Evolutionary conservation across 2,888 invertebrate genomes (phyloP), one percentile per base, ranked within the genome.

Genomic region (Conistra vaccinii): DNA sequence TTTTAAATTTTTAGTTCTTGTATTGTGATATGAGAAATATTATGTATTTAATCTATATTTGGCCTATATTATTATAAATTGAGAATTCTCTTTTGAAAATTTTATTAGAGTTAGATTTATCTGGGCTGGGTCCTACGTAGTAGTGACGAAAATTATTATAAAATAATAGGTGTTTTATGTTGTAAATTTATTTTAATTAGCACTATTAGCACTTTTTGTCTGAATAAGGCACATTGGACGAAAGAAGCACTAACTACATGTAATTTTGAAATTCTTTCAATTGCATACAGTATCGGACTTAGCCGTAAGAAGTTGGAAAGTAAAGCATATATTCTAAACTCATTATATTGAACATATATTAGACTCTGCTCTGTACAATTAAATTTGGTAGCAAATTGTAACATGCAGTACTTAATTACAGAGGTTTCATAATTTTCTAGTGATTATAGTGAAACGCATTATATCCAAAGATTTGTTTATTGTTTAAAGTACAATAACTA

Each of bases 261-360:
- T 86, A 83, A 88, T 81, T 87, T 85, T 86, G 76, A 80, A 74
- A 77, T 83, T 77, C 82, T 81, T 81, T 86, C 39, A 80, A 78
- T 84, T 78, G 78, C 86, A 87, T 84, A 79, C 83, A 68, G 55
- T 85, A 85, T 87, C 83, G 67, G 84, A 85, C 66, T 79, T 88
- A 89, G 89, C 83, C 74, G 45, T 89, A 89, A 89, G 89, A 78
- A 76, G 65, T 81, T 84, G 83, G 87, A 87, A 91, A 87, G 95
- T 95, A 94, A 95, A 95, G 95, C 95, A 95, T 94, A 94, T 95
- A 95, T 96, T 95, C 95, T 95, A 95, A 95, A 96, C 90, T 94
- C 92, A 93, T 92, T 92, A 88, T 93, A 93, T 93, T 88, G 89
- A 90, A 89, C 85, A 91, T 91, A 91, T 90, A 80, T 90, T 91